Base-by-base conservation (phyloP, 2,888 invertebrate species). In the Operophtera brumata region DNA sequence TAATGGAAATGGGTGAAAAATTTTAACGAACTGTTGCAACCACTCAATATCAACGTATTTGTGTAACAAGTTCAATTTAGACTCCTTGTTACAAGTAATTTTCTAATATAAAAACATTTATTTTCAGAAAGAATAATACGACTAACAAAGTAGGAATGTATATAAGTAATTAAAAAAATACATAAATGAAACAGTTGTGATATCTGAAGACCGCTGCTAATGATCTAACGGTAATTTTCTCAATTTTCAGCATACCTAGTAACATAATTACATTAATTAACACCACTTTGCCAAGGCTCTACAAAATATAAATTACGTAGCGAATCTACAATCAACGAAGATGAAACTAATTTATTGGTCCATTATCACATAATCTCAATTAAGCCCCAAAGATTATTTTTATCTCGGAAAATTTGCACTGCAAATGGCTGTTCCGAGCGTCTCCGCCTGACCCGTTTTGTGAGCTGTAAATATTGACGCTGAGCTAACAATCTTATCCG, bases 331-430 rank as follows among this genome's bases (percentile, higher is more conserved):
- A 37, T 34, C 20, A 36, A 6, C 30, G n/a, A 56, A 47, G 44
- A 47, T 44, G 47, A 37, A 56, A 48, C 49, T 56, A 56, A 56
- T 60, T 60, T 61, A 62, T 62, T 56, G 56, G 54, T 56, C 40
- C 43, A 44, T 30, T 46, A 45, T 30, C 12, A 43, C 79, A 66
- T 82, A 82, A 84, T 84, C 86, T 80, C 75, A 75, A 81, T 82
- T 78, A 83, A 84, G 75, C 75, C 71, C 66, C 62, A 20, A 71
- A 82, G 85, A 85, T 85, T 80, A 86, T 80, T 86, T 86, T 87
- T 86, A 87, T 88, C 87, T 82, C 69, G 80, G 81, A 82, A 86
- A 86, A 84, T 86, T 87, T 84, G 86, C 86, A 85, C 74, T 84
- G 77, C 84, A 79, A 86, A 86, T 85, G 85, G 85, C 80, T 78